Conservation (phyloP, 1,140 invertebrate genomes). For the Drosophila rhopaloa region DNA sequence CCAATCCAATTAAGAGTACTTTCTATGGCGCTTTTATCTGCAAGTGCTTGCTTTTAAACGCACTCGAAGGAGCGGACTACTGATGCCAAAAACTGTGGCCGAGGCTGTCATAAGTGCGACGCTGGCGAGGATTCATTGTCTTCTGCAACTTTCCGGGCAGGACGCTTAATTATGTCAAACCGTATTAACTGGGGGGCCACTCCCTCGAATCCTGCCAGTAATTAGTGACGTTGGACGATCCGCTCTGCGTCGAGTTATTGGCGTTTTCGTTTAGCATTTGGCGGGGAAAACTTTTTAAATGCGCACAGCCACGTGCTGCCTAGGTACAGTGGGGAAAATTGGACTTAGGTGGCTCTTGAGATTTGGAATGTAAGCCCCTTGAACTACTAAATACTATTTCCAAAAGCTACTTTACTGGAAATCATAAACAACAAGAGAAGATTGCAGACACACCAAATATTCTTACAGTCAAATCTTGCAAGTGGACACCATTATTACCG, state of each 20-base stretch:
- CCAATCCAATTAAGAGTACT: slow-evolving; percentile 59
- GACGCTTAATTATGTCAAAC: slow-evolving; percentile 58
- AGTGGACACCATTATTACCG: too few relatives aligned
- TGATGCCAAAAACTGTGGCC: neutral
- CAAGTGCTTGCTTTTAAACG: slow-evolving; percentile 39
- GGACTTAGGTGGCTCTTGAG: too few relatives aligned
- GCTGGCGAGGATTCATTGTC: slow-evolving; percentile 14
- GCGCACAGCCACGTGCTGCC: slow-evolving; percentile 22
- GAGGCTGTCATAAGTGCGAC: slow-evolving; percentile 54
- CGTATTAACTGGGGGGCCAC: slow-evolving; percentile 23
- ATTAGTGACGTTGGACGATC: slow-evolving; percentile 31
- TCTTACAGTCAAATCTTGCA: too few relatives aligned
- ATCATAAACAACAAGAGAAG: too few relatives aligned
- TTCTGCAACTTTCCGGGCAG: slow-evolving; percentile 6
- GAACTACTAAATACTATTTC: too few relatives aligned
- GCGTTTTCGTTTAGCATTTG: slow-evolving; percentile 37
- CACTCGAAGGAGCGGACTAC: slow-evolving; percentile 14
- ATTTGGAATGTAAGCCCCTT: too few relatives aligned
- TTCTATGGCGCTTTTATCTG: slow-evolving; percentile 55
- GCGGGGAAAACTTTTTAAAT: slow-evolving; percentile 23
- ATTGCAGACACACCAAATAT: too few relatives aligned
- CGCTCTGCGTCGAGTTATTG: slow-evolving; percentile 11
- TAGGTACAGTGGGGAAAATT: neutral
- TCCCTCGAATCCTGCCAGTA: slow-evolving; percentile 8
- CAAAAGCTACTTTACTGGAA: too few relatives aligned